Conservation (phyloP, 37 sponge, comb jelly and placozoan genomes). For the Amphimedon queenslandica region DNA sequence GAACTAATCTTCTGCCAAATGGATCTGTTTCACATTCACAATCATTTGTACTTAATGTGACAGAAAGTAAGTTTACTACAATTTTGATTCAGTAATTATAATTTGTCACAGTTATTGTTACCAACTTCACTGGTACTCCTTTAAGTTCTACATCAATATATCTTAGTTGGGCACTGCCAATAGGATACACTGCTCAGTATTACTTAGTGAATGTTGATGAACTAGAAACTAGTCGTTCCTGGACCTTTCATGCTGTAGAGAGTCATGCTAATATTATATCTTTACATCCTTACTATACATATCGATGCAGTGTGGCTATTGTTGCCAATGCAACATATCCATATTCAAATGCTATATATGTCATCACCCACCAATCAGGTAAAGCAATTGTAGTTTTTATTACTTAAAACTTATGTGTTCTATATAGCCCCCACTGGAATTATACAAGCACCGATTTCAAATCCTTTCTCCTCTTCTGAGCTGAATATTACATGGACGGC, state of each 20-base stretch:
- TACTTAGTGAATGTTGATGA: conserved; percentile 14
- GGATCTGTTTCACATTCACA: conserved; percentile 4
- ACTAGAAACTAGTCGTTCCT: conserved; percentile 6
- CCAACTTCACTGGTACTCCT: background rate
- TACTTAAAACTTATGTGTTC: background rate
- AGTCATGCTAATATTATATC: conserved; percentile 1
- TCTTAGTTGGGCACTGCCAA: conserved; percentile 4
- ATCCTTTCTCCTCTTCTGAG: background rate
- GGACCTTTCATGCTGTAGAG: conserved; percentile 24
- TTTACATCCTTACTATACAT: conserved; percentile 12
- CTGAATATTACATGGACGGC: conserved; percentile 1
- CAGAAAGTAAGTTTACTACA: conserved; percentile 1
- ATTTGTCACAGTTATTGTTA: background rate
- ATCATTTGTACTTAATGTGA: background rate
- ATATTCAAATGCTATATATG: background rate
- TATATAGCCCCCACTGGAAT: conserved; percentile 8
- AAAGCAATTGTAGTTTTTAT: too few relatives aligned
- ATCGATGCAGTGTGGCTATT: background rate
- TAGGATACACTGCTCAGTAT: background rate
- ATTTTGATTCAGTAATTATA: background rate
- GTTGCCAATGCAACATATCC: background rate
- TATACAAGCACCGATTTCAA: background rate
- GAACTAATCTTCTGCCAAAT: conserved; percentile 2
- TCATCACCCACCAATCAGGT: conserved; percentile 1
- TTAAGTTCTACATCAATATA: background rate